phyloP scores from a whole-genome alignment of 2,113 vertebrate species.

The Lepus timidus region DNA sequence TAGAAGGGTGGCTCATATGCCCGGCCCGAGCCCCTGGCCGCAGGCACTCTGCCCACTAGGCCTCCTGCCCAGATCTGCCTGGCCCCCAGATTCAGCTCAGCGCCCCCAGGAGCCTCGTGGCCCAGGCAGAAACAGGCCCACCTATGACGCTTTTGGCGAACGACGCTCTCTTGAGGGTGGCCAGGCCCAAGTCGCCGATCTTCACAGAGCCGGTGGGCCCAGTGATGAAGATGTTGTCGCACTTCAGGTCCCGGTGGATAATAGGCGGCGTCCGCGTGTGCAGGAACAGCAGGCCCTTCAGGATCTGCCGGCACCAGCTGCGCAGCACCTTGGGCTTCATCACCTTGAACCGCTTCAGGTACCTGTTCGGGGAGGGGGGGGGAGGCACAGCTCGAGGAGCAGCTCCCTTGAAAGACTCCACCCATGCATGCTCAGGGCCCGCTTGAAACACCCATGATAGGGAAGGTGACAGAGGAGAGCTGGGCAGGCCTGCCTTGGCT shows the following conservation, averaged over 20 bases:
- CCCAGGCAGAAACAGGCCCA: conserved; percentile 76
- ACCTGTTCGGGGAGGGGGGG: conserved; percentile 86
- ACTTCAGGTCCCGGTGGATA: conserved; percentile 99
- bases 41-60: no score
- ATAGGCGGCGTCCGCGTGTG: conserved; percentile 98
- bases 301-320: conserved; percentile 98
- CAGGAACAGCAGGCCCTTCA: conserved; percentile 98
- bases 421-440: rapidly evolving
- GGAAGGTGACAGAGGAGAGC: neutral
- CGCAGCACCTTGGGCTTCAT: conserved; percentile 98
- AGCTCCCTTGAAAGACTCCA: neutral
- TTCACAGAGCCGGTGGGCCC: conserved; percentile 99
- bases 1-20: neutral
- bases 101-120: neutral
- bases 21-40: neutral
- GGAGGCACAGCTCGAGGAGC: neutral
- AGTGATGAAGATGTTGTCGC: conserved; percentile 99
- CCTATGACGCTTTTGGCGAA: conserved; percentile 99
- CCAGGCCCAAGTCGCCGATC: conserved; percentile 97
- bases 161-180: conserved; percentile 97
- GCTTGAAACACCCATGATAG: neutral
- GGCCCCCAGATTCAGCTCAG: rapidly evolving
- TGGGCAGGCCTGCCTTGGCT: no score
- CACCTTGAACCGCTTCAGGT: conserved; percentile 98
- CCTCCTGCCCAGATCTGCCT: neutral